Evolutionary conservation across 2,888 invertebrate species (phyloP), one percentile per base, ranked within the genome.

Genomic region (Lampropteryx suffumata): DNA sequence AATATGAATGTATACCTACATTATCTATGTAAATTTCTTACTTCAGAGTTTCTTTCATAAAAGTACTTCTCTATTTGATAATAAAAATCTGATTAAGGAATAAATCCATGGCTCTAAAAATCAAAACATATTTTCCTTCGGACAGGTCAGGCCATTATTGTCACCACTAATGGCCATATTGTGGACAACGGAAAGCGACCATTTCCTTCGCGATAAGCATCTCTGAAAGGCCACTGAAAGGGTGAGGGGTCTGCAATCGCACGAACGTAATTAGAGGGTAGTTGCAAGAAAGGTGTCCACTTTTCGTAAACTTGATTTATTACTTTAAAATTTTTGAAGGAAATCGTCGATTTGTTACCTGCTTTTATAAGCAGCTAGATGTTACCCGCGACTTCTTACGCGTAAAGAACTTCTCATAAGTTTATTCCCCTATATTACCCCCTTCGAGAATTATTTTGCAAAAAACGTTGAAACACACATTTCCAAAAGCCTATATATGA

Each of bases 161-260:
- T 84, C 69, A 74, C 73, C 76, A 27, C 80, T 88, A 90, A 90
- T 90, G 90, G 85, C 63, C 65, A 72, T 71, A 76, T 82, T 83
- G 86, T 85, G 86, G 86, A 79, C 84, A 84, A 79, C 89, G 90
- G 90, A 89, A 90, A 90, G 80, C 86, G 89, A 76, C 82, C 87
- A 90, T 90, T 90, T 90, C 90, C 90, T 89, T 75, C 36, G 73
- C 82, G 89, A 89, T 89, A 89, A 84, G 80, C 84, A 89, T 89
- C 89, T 82, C 79, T 87, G 82, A 87, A 90, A 89, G 79, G 77
- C 74, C 64, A 75, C 87, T 85, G 87, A 88, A 89, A 84, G 87
- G 84, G 84, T 79, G 82, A 81, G 80, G n/a, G 76, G 76, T 71
- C 71, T 45, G 75, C 76, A 79, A 76, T 76, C 74, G 78, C 80